Percentiles rank a stretch among this genome's conserved stretches.
phyloP scores from a whole-genome alignment of 2,113 vertebrate genomes.

The Trogon surrucura region DNA sequence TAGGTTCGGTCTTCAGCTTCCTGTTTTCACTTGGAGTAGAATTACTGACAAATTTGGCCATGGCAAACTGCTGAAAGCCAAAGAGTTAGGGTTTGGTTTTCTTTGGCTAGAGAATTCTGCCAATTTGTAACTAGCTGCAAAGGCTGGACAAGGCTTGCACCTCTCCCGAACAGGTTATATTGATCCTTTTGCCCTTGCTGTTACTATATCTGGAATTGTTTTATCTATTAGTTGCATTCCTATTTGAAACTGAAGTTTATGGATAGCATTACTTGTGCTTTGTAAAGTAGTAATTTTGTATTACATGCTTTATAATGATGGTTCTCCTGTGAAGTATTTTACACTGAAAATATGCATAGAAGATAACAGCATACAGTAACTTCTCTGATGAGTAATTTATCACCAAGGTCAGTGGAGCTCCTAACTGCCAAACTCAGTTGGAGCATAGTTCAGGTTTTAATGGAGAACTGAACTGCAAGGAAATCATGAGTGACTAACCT shows the following conservation, averaged over 20 bases:
- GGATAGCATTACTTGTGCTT: not conserved
- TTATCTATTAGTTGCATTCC: not conserved
- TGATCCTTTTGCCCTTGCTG: not conserved
- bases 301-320: not conserved
- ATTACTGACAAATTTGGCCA: not conserved
- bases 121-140: not conserved
- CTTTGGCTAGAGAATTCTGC: not conserved
- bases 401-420: not conserved
- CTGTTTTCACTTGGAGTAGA: not conserved
- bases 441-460: not conserved
- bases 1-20: not conserved
- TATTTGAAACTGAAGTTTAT: not conserved
- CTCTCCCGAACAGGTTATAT: not conserved
- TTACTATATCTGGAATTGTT: not conserved
- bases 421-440: not conserved
- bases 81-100: accelerated
- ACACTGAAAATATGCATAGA: not conserved
- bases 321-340: not conserved
- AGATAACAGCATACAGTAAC: not conserved
- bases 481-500: not conserved
- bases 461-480: not conserved
- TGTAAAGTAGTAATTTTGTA: not conserved
- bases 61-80: not conserved
- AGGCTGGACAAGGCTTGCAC: not conserved
- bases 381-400: not conserved